Conservation (phyloP, 2,888 invertebrate species). For the Drosophila peninsularis region DNA sequence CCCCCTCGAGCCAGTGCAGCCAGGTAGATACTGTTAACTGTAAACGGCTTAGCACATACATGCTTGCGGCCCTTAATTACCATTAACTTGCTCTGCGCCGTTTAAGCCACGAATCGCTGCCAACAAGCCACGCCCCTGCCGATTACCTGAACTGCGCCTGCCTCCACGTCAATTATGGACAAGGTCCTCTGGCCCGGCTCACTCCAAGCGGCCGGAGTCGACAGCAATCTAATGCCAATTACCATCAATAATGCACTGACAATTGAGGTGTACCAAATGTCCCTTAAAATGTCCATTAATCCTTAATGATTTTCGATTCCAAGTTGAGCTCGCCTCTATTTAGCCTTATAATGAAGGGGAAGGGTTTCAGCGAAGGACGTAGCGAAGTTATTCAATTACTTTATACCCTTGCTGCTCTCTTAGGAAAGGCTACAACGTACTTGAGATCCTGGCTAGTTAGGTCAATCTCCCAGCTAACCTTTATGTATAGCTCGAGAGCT, state of each 20-base stretch:
- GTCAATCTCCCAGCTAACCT: too few species aligned
- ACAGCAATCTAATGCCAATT: constrained; percentile 3
- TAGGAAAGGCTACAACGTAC: too few species aligned
- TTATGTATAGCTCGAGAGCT: too few species aligned
- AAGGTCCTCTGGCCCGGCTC: background rate
- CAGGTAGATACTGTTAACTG: constrained; percentile 2
- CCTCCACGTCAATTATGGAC: constrained; percentile 4
- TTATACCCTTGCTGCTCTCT: too few species aligned
- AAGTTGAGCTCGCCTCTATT: background rate
- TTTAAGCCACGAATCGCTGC: background rate
- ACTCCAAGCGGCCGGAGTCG: background rate
- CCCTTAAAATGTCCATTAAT: background rate
- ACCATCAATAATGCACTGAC: background rate
- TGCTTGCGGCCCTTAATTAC: background rate
- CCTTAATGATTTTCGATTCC: background rate
- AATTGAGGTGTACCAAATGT: background rate
- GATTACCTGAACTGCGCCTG: background rate
- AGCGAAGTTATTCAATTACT: too few species aligned
- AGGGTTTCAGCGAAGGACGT: too few species aligned
- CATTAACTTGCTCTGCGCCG: background rate
- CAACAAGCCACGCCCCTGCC: background rate
- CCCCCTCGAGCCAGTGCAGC: background rate
- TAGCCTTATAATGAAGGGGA: background rate
- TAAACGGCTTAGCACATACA: background rate
- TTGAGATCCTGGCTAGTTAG: too few species aligned